These are phyloP conservation scores for Halisarca cf. caerulea DNA, from an alignment of 37 sponge, comb jelly and placozoan genomes.

Conservation along the genomic window DNA sequence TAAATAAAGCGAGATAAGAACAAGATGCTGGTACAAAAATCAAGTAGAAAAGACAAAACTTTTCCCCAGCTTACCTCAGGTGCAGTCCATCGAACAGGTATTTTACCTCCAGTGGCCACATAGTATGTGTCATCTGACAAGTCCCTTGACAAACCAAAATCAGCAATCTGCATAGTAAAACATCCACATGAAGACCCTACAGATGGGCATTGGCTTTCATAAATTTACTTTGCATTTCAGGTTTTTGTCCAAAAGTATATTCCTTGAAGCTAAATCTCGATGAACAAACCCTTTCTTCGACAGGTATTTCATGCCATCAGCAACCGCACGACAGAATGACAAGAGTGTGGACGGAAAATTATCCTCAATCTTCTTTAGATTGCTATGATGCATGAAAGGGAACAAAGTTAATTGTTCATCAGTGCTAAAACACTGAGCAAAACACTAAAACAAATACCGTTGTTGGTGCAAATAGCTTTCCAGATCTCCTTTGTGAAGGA, in stretches of 20 bases:
- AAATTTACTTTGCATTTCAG: slow-evolving; percentile 2
- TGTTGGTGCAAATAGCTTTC: too few species aligned
- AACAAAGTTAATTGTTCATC: too few species aligned
- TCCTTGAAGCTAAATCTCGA: background rate
- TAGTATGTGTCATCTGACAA: slow-evolving; percentile 10
- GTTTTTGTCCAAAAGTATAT: background rate
- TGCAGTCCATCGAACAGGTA: slow-evolving; percentile 26
- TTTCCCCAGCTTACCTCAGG: slow-evolving; percentile 24
- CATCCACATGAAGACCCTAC: background rate
- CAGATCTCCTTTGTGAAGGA: background rate
- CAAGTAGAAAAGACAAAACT: too few species aligned
- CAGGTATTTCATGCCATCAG: background rate
- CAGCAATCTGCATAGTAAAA: too few species aligned
- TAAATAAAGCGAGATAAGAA: too few species aligned
- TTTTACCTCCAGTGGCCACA: background rate
- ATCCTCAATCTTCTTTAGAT: too few species aligned
- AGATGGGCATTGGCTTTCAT: background rate
- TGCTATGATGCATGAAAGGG: too few species aligned
- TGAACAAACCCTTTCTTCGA: slow-evolving; percentile 1
- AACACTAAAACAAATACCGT: too few species aligned
- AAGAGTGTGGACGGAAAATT: too few species aligned
- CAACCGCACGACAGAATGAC: background rate
- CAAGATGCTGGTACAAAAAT: too few species aligned
- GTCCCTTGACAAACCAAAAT: slow-evolving; percentile 13
- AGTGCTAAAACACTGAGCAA: too few species aligned